These are phyloP conservation scores for Dromas ardeola DNA, from an alignment of 2,113 vertebrate genomes.

Conservation along the genomic window DNA sequence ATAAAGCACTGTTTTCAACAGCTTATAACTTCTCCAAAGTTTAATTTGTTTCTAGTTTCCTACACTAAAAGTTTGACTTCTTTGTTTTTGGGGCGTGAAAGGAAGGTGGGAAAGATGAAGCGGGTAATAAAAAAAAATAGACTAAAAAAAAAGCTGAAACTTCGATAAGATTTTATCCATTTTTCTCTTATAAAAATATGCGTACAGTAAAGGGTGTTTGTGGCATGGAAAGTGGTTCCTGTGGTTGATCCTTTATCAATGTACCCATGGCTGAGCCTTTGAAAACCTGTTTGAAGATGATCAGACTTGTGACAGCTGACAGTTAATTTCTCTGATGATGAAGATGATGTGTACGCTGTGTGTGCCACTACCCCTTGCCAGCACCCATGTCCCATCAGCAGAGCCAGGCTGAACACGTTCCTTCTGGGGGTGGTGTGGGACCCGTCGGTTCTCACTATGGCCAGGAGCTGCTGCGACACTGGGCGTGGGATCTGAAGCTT, in stretches of 20 bases:
- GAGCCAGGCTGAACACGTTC: neutral
- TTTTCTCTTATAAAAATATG: neutral
- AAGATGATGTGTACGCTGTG: fast-evolving
- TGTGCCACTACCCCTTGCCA: neutral
- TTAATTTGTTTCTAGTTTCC: neutral
- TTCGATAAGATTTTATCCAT: neutral
- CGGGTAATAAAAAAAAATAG: neutral
- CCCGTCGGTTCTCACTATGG: fast-evolving
- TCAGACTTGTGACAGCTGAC: neutral
- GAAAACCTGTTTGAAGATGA: neutral
- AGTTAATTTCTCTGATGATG: neutral
- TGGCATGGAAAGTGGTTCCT: neutral
- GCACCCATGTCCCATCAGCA: neutral
- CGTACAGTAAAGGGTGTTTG: neutral
- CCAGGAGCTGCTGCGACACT: fast-evolving
- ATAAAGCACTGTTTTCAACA: neutral
- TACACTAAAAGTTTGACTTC: neutral
- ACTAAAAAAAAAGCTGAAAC: neutral
- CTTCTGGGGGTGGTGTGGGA: neutral
- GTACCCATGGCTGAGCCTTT: fast-evolving
- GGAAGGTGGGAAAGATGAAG: neutral
- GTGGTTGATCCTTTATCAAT: neutral
- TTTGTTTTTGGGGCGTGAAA: neutral
- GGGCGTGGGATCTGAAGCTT: too few relatives aligned
- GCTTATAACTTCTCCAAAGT: neutral